Conservation (phyloP, 2,888 invertebrate genomes). For the Petrophora chlorosata region DNA sequence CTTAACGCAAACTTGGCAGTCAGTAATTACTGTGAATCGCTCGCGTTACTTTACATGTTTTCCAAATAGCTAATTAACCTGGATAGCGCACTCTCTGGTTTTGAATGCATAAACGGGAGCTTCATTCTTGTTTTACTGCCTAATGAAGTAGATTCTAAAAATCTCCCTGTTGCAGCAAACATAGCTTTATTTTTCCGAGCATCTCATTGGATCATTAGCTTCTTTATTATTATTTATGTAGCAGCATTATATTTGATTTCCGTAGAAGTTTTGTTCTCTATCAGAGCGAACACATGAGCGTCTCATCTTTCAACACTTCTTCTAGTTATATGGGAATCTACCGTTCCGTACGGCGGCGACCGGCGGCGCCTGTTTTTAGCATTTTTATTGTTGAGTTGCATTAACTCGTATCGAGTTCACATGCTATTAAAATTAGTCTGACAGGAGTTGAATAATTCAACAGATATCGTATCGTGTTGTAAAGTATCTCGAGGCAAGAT, state of each 20-base stretch:
- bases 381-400: constrained; percentile 43
- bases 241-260: too few relatives aligned
- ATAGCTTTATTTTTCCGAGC: too few relatives aligned
- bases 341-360: too few relatives aligned
- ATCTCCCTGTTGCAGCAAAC: background rate
- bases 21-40: constrained; percentile 36
- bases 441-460: constrained; percentile 70
- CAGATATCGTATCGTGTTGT: constrained; percentile 46
- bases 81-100: constrained; percentile 39
- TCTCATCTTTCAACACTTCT: too few relatives aligned
- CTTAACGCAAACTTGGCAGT: constrained; percentile 16
- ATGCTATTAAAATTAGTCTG: constrained; percentile 58
- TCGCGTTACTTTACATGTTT: constrained; percentile 39
- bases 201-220: too few relatives aligned
- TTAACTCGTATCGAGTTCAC: constrained; percentile 47
- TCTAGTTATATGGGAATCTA: constrained; percentile 16
- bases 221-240: too few relatives aligned
- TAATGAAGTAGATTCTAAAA: constrained; percentile 32
- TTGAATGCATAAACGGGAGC: constrained; percentile 37
- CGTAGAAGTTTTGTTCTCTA: too few relatives aligned
- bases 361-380: constrained; percentile 3
- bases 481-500: constrained; percentile 25
- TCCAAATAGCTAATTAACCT: constrained; percentile 50
- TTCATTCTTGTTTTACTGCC: constrained; percentile 34
- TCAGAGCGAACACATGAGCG: too few relatives aligned